These are phyloP conservation scores for Crotalus viridis DNA, from an alignment of 2,113 vertebrate genomes.

Conservation along the genomic window DNA sequence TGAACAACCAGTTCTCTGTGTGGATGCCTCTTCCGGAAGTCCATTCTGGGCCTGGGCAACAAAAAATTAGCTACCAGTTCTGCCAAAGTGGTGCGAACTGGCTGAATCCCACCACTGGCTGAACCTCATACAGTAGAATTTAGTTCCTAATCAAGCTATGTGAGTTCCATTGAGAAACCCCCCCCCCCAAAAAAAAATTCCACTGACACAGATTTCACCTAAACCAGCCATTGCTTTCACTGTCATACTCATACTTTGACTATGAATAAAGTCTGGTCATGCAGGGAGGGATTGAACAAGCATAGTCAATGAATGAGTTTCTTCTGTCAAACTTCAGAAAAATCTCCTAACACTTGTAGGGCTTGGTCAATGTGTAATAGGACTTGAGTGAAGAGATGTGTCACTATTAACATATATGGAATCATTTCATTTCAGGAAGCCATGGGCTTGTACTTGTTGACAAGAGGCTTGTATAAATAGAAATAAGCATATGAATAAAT, in stretches of 20 bases:
- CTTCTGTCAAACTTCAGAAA: conserved; percentile 4
- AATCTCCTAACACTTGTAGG: background rate
- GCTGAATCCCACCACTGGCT: no score
- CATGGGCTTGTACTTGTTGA: background rate
- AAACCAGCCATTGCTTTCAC: background rate
- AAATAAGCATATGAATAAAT: background rate
- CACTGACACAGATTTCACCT: background rate
- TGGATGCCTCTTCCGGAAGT: no score
- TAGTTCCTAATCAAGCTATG: background rate
- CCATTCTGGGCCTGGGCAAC: no score
- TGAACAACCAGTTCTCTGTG: no score
- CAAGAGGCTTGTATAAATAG: background rate
- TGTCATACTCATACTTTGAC: background rate
- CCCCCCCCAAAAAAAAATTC: no score
- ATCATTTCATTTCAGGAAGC: background rate
- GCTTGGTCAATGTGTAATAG: background rate
- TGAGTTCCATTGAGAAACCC: background rate
- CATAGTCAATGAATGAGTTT: background rate
- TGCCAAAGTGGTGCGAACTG: no score
- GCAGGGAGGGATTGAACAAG: background rate
- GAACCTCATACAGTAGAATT: background rate
- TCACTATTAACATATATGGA: background rate
- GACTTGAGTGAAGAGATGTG: background rate
- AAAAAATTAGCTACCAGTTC: no score
- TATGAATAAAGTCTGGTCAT: background rate